Evolutionary conservation across 2,888 invertebrate species (phyloP).

Genomic region (Melangyna quadrimaculata): DNA sequence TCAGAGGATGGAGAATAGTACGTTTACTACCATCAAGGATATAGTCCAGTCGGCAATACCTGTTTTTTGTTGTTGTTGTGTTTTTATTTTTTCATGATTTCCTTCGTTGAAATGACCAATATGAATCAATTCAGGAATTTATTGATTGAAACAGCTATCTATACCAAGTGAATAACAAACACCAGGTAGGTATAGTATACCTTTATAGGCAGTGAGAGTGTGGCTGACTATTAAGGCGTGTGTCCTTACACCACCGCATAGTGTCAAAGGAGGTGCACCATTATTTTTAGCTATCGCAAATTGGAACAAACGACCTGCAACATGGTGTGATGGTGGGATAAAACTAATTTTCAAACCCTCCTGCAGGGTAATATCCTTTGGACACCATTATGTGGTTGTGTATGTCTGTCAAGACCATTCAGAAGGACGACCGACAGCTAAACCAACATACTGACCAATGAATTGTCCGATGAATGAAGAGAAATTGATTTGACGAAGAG

Average conservation of each 20-base stretch:
- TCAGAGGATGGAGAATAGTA: neutral
- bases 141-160: constrained; percentile 54
- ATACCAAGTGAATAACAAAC: constrained; percentile 8
- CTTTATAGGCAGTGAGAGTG: neutral
- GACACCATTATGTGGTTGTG: constrained; percentile 25
- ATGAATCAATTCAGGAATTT: constrained; percentile 65
- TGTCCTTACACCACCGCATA: constrained; percentile 13
- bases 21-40: neutral
- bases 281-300: constrained; percentile 68
- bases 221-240: neutral
- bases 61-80: neutral
- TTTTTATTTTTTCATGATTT: constrained; percentile 16
- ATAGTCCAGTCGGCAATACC: neutral
- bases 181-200: neutral
- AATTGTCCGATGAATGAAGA: constrained; percentile 29
- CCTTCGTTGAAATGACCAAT: constrained; percentile 38
- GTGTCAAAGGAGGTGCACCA: constrained; percentile 49
- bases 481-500: constrained; percentile 49
- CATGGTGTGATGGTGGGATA: constrained; percentile 28
- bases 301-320: constrained; percentile 70
- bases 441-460: constrained; percentile 14
- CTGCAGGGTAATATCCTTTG: constrained; percentile 30
- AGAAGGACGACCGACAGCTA: constrained; percentile 23
- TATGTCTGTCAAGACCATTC: constrained; percentile 41
- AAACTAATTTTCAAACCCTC: constrained; percentile 57